A percentile compares a stretch with the other conserved stretches of the same genome.
phyloP scores from a whole-genome alignment of 2,888 invertebrate species.

The Cantharis nigra region DNA sequence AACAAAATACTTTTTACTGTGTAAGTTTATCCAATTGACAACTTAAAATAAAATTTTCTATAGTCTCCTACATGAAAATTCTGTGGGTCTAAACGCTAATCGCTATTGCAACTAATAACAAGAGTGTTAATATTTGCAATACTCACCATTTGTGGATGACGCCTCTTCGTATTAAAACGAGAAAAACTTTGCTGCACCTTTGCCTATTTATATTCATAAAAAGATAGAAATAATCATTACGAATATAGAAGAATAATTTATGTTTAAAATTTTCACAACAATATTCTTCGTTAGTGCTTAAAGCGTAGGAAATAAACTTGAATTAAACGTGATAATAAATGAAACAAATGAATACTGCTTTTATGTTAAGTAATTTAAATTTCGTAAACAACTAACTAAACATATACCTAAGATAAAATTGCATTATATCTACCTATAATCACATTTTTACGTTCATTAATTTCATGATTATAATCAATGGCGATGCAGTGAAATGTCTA shows the following conservation, averaged over 20 bases:
- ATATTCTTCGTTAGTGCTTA: conserved; percentile 32
- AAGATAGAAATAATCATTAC: conserved; percentile 21
- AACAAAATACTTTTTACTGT: too few species aligned
- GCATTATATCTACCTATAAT: not conserved
- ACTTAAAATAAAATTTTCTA: not conserved
- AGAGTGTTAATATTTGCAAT: not conserved
- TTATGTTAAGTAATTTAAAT: not conserved
- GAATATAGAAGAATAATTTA: conserved; percentile 27
- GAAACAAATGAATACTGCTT: not conserved
- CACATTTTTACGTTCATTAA: not conserved
- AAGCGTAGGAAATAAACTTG: not conserved
- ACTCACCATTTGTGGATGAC: not conserved
- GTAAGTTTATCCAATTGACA: not conserved
- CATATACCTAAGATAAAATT: not conserved
- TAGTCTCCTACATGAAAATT: not conserved
- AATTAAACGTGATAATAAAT: not conserved
- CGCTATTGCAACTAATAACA: not conserved
- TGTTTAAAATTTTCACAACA: conserved; percentile 27
- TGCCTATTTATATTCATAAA: conserved; percentile 7
- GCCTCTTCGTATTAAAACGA: not conserved
- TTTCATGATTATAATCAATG: not conserved
- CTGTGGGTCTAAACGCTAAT: not conserved
- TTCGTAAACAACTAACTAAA: not conserved
- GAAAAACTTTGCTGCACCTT: not conserved
- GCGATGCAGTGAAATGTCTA: too few species aligned